Evolutionary conservation across 1,140 invertebrate genomes (phyloP).

Genomic region (Gonioctena quinquepunctata): DNA sequence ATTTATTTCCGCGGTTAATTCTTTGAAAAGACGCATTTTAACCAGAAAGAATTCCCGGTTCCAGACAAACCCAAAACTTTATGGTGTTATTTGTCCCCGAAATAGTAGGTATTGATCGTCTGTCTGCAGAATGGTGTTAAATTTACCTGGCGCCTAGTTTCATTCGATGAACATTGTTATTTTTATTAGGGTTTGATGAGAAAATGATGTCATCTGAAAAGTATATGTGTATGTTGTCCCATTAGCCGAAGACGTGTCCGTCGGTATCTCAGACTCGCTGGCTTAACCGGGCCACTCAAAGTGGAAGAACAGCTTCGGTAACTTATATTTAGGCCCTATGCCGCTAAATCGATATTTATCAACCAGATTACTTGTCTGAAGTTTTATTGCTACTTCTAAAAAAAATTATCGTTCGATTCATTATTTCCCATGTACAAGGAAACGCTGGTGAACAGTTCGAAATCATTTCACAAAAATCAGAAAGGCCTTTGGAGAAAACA

Average conservation of each 20-base stretch:
- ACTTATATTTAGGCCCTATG: neutral
- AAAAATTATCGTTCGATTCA: no score
- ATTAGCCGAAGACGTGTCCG: no score
- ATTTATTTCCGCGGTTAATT: neutral
- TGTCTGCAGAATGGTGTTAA: conserved; percentile 33
- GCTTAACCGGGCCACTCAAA: conserved; percentile 8
- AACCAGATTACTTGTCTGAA: neutral
- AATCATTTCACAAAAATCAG: no score
- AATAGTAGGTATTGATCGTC: conserved; percentile 9
- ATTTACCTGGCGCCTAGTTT: conserved; percentile 46
- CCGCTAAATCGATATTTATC: neutral
- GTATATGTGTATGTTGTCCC: conserved; percentile 50
- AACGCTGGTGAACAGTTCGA: no score
- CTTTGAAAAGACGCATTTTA: neutral
- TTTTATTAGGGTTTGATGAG: conserved; percentile 53
- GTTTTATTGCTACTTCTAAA: no score
- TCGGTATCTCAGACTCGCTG: conserved; percentile 37
- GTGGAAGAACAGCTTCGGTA: conserved; percentile 19
- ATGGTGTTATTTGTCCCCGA: conserved; percentile 9
- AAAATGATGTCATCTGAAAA: conserved; percentile 53
- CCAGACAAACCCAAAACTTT: neutral
- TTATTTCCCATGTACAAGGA: no score
- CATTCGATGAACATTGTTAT: conserved; percentile 44
- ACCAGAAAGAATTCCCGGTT: neutral
- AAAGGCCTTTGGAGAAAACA: no score